Evolutionary conservation across 2,888 invertebrate genomes (phyloP).

Genomic region (Parasteatoda lunata): DNA sequence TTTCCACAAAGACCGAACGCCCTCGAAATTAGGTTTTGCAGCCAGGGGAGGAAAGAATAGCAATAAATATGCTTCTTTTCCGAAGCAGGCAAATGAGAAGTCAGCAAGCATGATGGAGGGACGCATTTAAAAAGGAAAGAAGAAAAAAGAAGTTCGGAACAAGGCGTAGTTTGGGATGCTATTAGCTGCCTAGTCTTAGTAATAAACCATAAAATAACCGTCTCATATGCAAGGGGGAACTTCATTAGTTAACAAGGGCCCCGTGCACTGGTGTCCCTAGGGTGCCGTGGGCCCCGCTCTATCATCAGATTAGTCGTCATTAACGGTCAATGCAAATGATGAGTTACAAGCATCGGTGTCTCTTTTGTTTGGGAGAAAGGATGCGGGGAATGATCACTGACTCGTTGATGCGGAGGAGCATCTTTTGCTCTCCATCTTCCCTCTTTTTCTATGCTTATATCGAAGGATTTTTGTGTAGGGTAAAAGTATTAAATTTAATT

Average conservation of each 20-base stretch:
- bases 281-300: conserved; percentile 46
- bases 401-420: conserved; percentile 55
- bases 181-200: conserved; percentile 12
- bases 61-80: conserved; percentile 50
- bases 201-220: conserved; percentile 62
- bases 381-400: conserved; percentile 13
- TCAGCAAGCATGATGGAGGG: conserved; percentile 12
- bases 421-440: conserved; percentile 31
- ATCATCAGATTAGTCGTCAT: conserved; percentile 66
- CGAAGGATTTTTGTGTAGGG: too few species aligned
- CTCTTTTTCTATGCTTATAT: too few species aligned
- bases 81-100: conserved; percentile 42
- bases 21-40: conserved; percentile 42
- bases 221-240: conserved; percentile 28
- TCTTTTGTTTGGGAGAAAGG: conserved; percentile 39
- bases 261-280: conserved; percentile 25
- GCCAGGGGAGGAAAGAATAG: neutral
- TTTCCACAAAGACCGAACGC: conserved; percentile 19
- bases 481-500: too few species aligned
- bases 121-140: neutral
- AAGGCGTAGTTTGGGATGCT: conserved; percentile 14
- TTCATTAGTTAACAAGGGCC: conserved; percentile 66
- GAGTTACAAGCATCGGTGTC: conserved; percentile 59
- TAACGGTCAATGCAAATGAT: conserved; percentile 68
- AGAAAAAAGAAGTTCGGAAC: conserved; percentile 7